Evolutionary conservation across 2,888 invertebrate species (phyloP).

Genomic region (Apamea epomidion): DNA sequence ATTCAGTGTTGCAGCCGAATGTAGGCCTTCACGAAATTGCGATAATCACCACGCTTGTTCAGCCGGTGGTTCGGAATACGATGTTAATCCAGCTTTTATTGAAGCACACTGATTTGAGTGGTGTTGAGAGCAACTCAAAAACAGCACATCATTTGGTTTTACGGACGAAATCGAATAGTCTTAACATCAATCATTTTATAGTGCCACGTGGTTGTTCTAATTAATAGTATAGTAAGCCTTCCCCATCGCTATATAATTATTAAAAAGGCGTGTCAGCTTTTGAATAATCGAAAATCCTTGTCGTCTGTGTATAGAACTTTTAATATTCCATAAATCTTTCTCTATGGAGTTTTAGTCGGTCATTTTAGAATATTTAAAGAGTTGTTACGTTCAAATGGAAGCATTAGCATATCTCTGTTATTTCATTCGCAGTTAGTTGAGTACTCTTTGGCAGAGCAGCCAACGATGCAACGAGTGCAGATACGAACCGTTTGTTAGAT

Average conservation of each 20-base stretch:
- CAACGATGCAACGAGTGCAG: slow-evolving; percentile 39
- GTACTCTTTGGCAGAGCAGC: slow-evolving; percentile 38
- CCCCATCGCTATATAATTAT: slow-evolving; percentile 3
- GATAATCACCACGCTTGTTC: slow-evolving; percentile 33
- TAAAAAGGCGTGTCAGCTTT: slow-evolving; percentile 9
- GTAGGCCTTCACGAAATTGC: slow-evolving; percentile 38
- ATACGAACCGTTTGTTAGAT: slow-evolving; percentile 23
- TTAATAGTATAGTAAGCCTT: neutral
- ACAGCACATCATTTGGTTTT: slow-evolving; percentile 8
- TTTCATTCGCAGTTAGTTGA: slow-evolving; percentile 40
- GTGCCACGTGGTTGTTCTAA: neutral
- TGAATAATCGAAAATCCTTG: slow-evolving; percentile 9
- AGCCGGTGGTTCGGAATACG: slow-evolving; percentile 30
- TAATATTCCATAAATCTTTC: slow-evolving; percentile 18
- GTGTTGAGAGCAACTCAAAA: neutral
- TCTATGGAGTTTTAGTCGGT: slow-evolving; percentile 7
- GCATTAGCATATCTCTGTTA: slow-evolving; percentile 51
- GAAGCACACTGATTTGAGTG: slow-evolving; percentile 36
- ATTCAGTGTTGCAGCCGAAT: slow-evolving; percentile 31
- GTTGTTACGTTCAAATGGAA: slow-evolving; percentile 15
- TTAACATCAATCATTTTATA: neutral
- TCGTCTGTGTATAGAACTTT: slow-evolving; percentile 3
- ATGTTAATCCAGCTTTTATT: slow-evolving; percentile 46
- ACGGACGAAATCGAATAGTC: neutral
- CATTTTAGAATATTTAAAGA: slow-evolving; percentile 31